These are phyloP conservation scores for Caenorhabditis sinica DNA, from an alignment of 2,888 invertebrate species.

Conservation along the genomic window DNA sequence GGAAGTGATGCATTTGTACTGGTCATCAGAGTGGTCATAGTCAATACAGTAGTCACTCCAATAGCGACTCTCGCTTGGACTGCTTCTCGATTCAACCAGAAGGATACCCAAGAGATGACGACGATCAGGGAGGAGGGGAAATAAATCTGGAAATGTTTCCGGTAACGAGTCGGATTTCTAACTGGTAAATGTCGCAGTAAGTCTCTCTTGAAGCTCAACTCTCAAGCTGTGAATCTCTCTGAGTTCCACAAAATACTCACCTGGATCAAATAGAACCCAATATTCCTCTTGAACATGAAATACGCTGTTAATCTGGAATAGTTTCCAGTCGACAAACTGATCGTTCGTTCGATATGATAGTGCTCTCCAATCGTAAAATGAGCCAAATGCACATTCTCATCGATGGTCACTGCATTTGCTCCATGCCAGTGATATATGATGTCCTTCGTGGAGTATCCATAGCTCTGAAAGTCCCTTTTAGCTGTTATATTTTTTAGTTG, in stretches of 20 bases:
- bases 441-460: conserved; percentile 84
- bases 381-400: conserved; percentile 84
- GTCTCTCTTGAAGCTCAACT: neutral
- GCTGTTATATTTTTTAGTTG: neutral
- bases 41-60: conserved; percentile 84
- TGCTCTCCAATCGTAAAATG: conserved; percentile 84
- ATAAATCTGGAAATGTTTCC: conserved; percentile 80
- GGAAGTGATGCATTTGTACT: conserved; percentile 84
- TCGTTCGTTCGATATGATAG: conserved; percentile 81
- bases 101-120: conserved; percentile 84
- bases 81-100: conserved; percentile 84
- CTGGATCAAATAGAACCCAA: conserved; percentile 84
- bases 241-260: too few species aligned
- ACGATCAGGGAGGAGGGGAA: conserved; percentile 84
- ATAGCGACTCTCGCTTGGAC: conserved; percentile 84
- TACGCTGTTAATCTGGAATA: conserved; percentile 84
- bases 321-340: conserved; percentile 84
- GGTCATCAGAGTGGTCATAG: conserved; percentile 85
- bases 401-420: conserved; percentile 81
- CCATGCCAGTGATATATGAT: conserved; percentile 84
- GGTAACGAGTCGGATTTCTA: too few species aligned
- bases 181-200: neutral
- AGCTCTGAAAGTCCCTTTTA: conserved; percentile 73
- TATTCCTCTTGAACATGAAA: conserved; percentile 83
- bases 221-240: too few species aligned